Conservation (phyloP, 2,797 vertebrate species). For the Poecilia wingei region DNA sequence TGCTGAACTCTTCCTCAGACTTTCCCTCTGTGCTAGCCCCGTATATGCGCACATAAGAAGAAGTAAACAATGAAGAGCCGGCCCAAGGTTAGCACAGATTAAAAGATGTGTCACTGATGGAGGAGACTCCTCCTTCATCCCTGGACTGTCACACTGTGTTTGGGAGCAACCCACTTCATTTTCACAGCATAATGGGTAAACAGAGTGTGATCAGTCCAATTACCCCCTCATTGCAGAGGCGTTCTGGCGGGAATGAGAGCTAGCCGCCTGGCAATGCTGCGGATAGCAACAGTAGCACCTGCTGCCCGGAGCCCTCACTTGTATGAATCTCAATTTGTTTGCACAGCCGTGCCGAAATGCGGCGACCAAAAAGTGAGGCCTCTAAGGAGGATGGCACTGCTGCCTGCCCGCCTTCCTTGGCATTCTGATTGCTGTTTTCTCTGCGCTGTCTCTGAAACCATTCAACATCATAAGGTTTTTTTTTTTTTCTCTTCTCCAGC, state of each 20-base stretch:
- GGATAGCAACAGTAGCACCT: constrained; percentile 70
- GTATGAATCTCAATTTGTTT: constrained; percentile 76
- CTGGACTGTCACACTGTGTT: constrained; percentile 63
- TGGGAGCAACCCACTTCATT: constrained; percentile 77
- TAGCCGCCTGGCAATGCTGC: constrained; percentile 59
- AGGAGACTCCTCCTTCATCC: constrained; percentile 57
- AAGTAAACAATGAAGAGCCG: constrained; percentile 24
- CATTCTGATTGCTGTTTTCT: constrained; percentile 52
- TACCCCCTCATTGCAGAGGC: constrained; percentile 72
- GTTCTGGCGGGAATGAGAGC: constrained; percentile 68
- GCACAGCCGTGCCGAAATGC: constrained; percentile 59
- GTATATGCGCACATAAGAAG: constrained; percentile 4
- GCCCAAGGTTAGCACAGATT: constrained; percentile 72
- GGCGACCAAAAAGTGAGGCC: constrained; percentile 53
- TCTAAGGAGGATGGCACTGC: constrained; percentile 38
- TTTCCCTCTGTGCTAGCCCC: constrained; percentile 1
- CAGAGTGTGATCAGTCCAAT: constrained; percentile 81
- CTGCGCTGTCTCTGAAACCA: constrained; percentile 31
- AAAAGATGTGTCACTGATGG: constrained; percentile 70
- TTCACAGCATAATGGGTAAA: constrained; percentile 75
- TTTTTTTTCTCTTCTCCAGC: constrained; percentile 31
- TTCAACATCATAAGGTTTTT: constrained; percentile 45
- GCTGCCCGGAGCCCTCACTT: constrained; percentile 68
- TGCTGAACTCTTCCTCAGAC: constrained; percentile 1
- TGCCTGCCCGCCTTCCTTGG: constrained; percentile 3